Percentiles rank a stretch among this genome's conserved stretches.
phyloP scores from a whole-genome alignment of 2,113 vertebrate genomes.

The Ariopsis seemanni region DNA sequence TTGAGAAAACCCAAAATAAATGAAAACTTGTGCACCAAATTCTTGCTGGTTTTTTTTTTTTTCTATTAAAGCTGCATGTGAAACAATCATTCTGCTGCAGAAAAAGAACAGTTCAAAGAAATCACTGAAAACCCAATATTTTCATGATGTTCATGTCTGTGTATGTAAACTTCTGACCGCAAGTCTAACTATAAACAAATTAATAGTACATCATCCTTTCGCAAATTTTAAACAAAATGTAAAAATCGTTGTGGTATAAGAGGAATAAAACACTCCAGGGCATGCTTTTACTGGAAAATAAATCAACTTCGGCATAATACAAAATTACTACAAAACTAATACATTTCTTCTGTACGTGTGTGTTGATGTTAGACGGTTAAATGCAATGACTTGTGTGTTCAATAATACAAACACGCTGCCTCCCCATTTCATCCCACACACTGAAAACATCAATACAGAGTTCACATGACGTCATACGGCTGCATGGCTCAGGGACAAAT shows the following conservation, averaged over 20 bases:
- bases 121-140: no score
- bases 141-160: no score
- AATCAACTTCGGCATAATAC: background rate
- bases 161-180: no score
- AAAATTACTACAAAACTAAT: background rate
- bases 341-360: background rate
- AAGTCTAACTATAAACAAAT: background rate
- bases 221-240: background rate
- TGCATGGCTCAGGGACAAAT: constrained; percentile 26
- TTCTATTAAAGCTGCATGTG: no score
- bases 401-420: constrained; percentile 1
- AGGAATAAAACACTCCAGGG: background rate
- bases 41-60: no score
- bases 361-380: background rate
- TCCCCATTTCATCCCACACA: constrained; percentile 21
- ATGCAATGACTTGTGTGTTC: background rate
- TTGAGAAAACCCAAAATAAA: no score
- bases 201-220: background rate
- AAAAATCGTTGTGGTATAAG: background rate
- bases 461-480: constrained; percentile 43
- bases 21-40: no score
- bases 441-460: constrained; percentile 48
- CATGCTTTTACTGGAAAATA: background rate
- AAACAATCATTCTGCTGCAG: no score
- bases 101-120: no score